Evolutionary conservation across 2,888 invertebrate species (phyloP), one percentile per base, ranked within the genome.

Genomic region (Metacarcinus magister): DNA sequence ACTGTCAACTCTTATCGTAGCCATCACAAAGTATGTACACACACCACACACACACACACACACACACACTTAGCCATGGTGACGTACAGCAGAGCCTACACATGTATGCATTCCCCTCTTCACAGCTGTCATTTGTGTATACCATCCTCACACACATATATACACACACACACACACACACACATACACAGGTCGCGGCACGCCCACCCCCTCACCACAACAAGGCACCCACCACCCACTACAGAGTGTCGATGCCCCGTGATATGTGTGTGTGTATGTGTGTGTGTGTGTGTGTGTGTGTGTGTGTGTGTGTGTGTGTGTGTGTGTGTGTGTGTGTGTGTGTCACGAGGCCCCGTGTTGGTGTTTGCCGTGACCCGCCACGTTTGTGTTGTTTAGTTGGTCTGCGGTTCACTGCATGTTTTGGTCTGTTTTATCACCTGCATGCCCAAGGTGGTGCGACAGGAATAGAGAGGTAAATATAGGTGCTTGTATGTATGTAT

Each of bases 301-400:
- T 93, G 54, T 93, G 60, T 54, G 28, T 93, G 67, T 93, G 67
- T 93, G 67, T 93, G 67, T 93, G 67, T 93, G 67, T 75, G 43
- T 93, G 67, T 93, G 67, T 93, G 67, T 75, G 82, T 39, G 93
- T 60, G 75, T 93, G 93, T 32, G 67, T 23, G 93, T 10, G 94
- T 43, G 90, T 90, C 23, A 23, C 60, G 19, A 39, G 39, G 39
- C 39, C 39, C 39, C 39, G 39, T 39, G 39, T 39, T 39, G 39
- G 39, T 2, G 39, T 39, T 39, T 39, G 39, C 0, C 39, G 39
- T 39, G 39, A 39, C 39, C 39, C 39, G 39, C 39, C 39, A 39
- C 39, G 39, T 39, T 87, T 8, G 32, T 19, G n/a, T 19, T 19
- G 87, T 87, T 19, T 23, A 87, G 10, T 39, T 39, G 39, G 39